Conservation (phyloP, 1,140 invertebrate species). For the Rhizoglyphus robini region DNA sequence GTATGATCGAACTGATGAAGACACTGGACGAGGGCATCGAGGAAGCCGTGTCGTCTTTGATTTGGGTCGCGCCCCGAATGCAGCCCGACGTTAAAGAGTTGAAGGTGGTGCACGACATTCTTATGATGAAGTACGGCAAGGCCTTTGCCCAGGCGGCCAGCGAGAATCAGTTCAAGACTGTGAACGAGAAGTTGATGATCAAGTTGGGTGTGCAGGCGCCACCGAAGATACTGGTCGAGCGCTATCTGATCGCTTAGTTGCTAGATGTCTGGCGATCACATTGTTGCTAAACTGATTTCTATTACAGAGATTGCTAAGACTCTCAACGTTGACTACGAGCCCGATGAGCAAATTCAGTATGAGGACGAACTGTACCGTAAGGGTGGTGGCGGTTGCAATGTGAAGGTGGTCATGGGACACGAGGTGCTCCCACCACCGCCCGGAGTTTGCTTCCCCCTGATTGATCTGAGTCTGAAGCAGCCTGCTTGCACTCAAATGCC, state of each 20-base stretch:
- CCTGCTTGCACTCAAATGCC: neutral
- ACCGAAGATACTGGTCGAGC: constrained; percentile 87
- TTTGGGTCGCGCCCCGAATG: constrained; percentile 84
- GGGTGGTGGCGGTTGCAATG: neutral
- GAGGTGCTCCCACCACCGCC: neutral
- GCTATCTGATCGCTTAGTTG: constrained; percentile 54
- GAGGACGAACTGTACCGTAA: constrained; percentile 10
- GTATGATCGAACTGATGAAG: constrained; percentile 93
- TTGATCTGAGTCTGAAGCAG: neutral
- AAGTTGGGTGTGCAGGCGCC: constrained; percentile 92
- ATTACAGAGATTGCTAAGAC: constrained; percentile 84
- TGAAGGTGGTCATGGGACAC: neutral
- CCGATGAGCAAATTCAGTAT: constrained; percentile 31
- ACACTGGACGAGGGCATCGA: constrained; percentile 84
- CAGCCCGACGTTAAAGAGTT: constrained; percentile 45
- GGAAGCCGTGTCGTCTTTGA: constrained; percentile 85
- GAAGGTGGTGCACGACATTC: constrained; percentile 78
- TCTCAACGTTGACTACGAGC: constrained; percentile 78
- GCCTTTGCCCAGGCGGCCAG: constrained; percentile 73
- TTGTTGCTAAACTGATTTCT: neutral
- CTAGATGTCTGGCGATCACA: neutral
- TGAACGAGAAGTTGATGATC: constrained; percentile 88
- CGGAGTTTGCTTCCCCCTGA: neutral
- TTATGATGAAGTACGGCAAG: constrained; percentile 85
- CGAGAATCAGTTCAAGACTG: constrained; percentile 55